Evolutionary conservation across 2,797 vertebrate species (phyloP).

Genomic region (Cirrhinus mrigala): DNA sequence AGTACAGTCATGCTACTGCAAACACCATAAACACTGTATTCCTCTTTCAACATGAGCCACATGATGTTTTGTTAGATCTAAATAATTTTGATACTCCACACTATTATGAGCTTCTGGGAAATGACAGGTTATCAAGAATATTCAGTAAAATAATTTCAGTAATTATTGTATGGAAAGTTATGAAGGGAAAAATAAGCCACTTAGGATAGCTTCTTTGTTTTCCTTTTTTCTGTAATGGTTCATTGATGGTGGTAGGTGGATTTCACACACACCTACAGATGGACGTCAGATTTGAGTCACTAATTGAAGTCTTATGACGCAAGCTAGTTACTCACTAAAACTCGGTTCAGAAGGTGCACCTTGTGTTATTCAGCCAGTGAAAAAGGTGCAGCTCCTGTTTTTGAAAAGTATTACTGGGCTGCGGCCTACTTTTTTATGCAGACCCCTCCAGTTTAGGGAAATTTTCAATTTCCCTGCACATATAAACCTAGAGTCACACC

Average conservation of each 20-base stretch:
- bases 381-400: constrained; percentile 21
- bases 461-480: constrained; percentile 81
- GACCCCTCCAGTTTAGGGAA: constrained; percentile 68
- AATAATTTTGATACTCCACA: not conserved
- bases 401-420: constrained; percentile 33
- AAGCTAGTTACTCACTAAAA: constrained; percentile 16
- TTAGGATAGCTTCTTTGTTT: not conserved
- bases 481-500: constrained; percentile 79
- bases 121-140: not conserved
- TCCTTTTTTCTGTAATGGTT: not conserved
- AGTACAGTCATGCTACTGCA: not conserved
- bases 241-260: constrained; percentile 2
- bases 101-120: not conserved
- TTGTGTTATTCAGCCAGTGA: constrained; percentile 6
- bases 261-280: not conserved
- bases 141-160: not conserved
- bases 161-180: not conserved
- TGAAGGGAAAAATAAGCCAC: not conserved
- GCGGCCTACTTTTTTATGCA: constrained; percentile 53
- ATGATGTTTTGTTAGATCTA: not conserved
- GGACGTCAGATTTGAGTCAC: constrained; percentile 28
- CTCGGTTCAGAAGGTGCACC: not conserved
- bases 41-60: not conserved
- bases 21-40: not conserved
- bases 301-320: constrained; percentile 16